phyloP scores from a whole-genome alignment of 2,888 invertebrate species.

The Peribatodes rhomboidaria region DNA sequence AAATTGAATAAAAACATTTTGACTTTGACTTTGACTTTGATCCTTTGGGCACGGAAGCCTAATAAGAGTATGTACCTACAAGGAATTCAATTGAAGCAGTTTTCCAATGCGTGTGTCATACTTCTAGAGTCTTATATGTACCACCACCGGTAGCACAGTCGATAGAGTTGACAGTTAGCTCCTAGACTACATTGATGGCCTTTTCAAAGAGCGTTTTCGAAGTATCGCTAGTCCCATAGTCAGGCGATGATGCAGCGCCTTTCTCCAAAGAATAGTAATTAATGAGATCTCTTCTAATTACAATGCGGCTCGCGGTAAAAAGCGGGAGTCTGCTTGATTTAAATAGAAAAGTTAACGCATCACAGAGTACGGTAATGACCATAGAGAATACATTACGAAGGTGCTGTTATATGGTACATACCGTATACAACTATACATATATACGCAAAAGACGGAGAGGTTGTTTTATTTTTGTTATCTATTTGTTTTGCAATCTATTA shows the following conservation, averaged over 20 bases:
- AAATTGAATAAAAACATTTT: no score
- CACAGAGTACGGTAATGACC: constrained; percentile 29
- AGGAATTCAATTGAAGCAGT: no score
- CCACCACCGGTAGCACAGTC: no score
- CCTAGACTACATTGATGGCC: not conserved
- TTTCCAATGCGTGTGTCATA: no score
- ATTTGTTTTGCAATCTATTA: no score
- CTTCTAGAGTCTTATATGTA: no score
- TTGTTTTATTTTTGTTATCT: not conserved
- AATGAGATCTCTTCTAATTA: constrained; percentile 26
- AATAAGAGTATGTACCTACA: no score
- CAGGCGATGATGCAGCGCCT: constrained; percentile 4
- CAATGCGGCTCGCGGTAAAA: constrained; percentile 22
- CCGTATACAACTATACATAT: not conserved
- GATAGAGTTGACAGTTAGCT: no score
- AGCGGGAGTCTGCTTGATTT: constrained; percentile 22
- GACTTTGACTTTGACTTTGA: no score
- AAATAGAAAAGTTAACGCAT: constrained; percentile 35
- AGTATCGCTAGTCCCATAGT: not conserved
- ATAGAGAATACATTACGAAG: constrained; percentile 23
- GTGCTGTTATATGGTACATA: constrained; percentile 1
- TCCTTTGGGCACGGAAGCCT: no score
- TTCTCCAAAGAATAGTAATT: constrained; percentile 12
- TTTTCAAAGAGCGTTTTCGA: not conserved
- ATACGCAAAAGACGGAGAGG: not conserved